Evolutionary conservation across 2,113 vertebrate genomes (phyloP).

Genomic region (Pristiophorus japonicus): DNA sequence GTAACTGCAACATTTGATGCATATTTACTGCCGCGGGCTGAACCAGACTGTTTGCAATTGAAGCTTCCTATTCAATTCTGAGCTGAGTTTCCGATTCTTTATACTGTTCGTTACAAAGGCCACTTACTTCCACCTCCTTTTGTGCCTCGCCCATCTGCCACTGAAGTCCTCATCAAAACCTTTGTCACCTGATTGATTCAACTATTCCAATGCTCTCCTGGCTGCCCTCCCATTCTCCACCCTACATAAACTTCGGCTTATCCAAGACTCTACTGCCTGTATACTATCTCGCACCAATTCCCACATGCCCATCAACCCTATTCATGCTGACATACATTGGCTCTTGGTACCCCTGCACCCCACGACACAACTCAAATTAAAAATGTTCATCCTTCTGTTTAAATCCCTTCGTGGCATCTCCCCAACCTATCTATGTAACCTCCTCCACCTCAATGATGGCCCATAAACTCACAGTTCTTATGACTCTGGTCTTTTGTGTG

Average conservation of each 20-base stretch:
- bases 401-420: no score
- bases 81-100: neutral
- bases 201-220: neutral
- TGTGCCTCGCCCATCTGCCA: neutral
- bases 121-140: neutral
- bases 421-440: no score
- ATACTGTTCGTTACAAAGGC: neutral
- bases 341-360: neutral
- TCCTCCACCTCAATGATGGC: neutral
- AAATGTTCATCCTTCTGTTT: no score
- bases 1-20: neutral
- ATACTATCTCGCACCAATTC: no score
- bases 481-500: neutral
- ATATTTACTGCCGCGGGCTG: no score
- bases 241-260: neutral
- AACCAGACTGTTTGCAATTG: no score
- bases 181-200: neutral
- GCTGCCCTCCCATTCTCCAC: neutral
- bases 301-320: neutral
- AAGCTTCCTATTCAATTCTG: neutral
- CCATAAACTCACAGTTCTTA: neutral
- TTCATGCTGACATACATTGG: neutral
- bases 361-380: neutral
- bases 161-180: neutral
- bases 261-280: neutral